These are phyloP conservation scores for Canis aureus DNA, from an alignment of 2,113 vertebrate species.

Conservation along the genomic window DNA sequence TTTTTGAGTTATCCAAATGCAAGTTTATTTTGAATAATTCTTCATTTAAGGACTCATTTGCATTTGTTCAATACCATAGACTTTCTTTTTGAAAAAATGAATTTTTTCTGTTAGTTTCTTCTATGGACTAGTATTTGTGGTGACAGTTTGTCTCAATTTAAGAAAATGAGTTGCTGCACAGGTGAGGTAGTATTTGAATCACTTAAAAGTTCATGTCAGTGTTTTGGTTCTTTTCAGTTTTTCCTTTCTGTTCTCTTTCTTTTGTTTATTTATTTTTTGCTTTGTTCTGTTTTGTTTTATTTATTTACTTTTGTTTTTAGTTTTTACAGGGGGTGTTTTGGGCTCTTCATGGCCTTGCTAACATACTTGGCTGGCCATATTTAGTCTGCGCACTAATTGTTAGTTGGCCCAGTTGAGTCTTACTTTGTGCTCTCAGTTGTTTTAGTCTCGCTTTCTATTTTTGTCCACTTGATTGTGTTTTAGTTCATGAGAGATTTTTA, in stretches of 20 bases:
- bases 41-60: constrained; percentile 83
- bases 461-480: constrained; percentile 83
- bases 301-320: constrained; percentile 79
- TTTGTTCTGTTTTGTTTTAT: constrained; percentile 80
- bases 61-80: constrained; percentile 87
- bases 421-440: constrained; percentile 86
- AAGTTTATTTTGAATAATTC: constrained; percentile 85
- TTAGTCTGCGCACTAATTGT: constrained; percentile 91
- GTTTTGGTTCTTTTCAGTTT: constrained; percentile 85
- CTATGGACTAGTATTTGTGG: constrained; percentile 75
- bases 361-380: constrained; percentile 87
- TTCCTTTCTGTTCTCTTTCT: constrained; percentile 59
- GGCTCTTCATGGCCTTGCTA: constrained; percentile 88
- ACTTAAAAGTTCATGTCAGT: constrained; percentile 91
- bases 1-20: constrained; percentile 86
- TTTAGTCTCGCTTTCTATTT: constrained; percentile 78
- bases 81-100: constrained; percentile 84
- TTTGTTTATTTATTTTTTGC: constrained; percentile 74
- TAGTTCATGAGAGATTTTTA: constrained; percentile 85
- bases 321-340: constrained; percentile 78
- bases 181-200: constrained; percentile 88
- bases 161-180: constrained; percentile 88
- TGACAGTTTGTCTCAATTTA: constrained; percentile 86
- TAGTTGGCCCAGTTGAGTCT: constrained; percentile 87
- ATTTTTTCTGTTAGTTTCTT: constrained; percentile 79